phyloP scores from a whole-genome alignment of 2,888 invertebrate species.

The Acanthosoma haemorrhoidale region DNA sequence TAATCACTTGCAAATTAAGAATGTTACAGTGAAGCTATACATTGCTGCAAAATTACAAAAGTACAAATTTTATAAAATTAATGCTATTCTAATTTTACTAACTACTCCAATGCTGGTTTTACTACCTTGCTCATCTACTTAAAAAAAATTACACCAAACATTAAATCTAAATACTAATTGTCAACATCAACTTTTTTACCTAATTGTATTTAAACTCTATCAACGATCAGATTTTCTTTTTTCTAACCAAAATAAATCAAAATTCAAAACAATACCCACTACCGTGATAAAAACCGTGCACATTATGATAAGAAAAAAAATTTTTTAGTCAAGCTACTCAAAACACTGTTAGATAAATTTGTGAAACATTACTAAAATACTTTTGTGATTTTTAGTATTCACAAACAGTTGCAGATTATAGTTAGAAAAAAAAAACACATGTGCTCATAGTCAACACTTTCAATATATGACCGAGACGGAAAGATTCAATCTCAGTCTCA shows the following conservation, averaged over 20 bases:
- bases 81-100: no score
- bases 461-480: background rate
- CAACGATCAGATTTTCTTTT: constrained; percentile 6
- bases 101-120: no score
- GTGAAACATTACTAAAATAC: background rate
- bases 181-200: no score
- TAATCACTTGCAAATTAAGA: no score
- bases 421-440: background rate
- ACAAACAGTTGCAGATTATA: background rate
- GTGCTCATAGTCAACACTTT: background rate
- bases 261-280: background rate
- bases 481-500: no score
- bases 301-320: background rate
- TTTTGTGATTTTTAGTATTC: background rate
- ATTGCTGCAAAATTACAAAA: no score
- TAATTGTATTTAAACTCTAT: no score
- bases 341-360: background rate
- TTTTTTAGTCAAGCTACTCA: background rate
- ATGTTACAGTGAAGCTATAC: no score
- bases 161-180: no score
- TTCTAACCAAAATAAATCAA: background rate
- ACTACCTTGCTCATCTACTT: no score
- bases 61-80: no score
- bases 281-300: background rate
- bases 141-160: no score